A percentile compares a stretch with the other conserved stretches of the same genome.
phyloP scores from a whole-genome alignment of 2,888 invertebrate genomes.

The Zele albiditarsus region DNA sequence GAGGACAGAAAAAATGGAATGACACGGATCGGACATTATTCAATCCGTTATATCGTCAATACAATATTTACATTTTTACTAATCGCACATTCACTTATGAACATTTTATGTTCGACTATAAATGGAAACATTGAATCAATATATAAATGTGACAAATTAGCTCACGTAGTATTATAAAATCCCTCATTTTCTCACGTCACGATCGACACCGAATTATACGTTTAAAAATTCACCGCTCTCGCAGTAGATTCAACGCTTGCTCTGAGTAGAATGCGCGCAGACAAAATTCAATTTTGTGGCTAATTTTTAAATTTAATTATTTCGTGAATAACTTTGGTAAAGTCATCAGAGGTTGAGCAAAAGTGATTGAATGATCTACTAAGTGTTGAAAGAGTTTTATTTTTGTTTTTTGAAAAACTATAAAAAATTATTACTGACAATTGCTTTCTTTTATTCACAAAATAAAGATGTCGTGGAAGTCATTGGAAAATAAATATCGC shows the following conservation, averaged over 20 bases:
- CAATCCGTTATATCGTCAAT: too few relatives aligned
- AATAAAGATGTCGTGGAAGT: conserved; percentile 2
- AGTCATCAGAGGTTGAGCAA: neutral
- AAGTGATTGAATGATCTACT: neutral
- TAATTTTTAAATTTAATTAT: neutral
- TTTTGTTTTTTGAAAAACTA: neutral
- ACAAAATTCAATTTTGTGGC: conserved; percentile 6
- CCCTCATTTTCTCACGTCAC: neutral
- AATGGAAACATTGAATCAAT: conserved; percentile 67
- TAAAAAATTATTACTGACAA: neutral
- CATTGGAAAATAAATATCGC: neutral
- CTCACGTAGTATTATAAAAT: conserved; percentile 60
- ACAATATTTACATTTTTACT: too few relatives aligned
- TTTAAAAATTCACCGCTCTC: conserved; percentile 43
- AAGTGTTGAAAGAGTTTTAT: neutral
- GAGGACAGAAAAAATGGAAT: conserved; percentile 4
- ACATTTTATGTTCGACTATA: too few relatives aligned
- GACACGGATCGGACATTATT: too few relatives aligned
- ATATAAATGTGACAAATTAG: conserved; percentile 60
- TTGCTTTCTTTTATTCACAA: neutral
- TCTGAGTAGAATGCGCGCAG: neutral
- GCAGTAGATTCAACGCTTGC: conserved; percentile 2
- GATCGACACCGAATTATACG: conserved; percentile 9
- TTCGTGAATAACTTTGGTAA: neutral
- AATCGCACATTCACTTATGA: too few relatives aligned